Percentiles rank a stretch among this genome's conserved stretches.
phyloP scores from a whole-genome alignment of 2,797 vertebrate genomes.

The Falco novaeseelandiae region DNA sequence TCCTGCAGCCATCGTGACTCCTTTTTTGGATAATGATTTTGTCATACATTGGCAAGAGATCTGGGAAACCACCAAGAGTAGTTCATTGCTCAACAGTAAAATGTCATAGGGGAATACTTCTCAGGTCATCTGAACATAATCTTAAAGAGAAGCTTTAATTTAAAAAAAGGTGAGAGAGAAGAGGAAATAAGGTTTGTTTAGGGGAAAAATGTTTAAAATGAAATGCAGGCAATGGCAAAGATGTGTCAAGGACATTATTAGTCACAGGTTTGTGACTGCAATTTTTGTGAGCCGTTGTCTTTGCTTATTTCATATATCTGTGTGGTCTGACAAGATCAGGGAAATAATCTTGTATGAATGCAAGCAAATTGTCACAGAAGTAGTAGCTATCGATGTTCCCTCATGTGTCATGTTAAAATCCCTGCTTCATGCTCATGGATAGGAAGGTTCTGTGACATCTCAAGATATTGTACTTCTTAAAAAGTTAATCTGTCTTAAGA shows the following conservation, averaged over 20 bases:
- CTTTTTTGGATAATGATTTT: neutral
- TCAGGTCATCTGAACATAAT: neutral
- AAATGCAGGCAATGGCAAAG: neutral
- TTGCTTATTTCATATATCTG: neutral
- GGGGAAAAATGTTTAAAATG: neutral
- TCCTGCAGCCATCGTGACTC: neutral
- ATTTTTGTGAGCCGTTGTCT: neutral
- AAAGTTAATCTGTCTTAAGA: neutral
- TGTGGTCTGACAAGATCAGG: neutral
- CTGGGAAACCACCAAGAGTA: neutral
- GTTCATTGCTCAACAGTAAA: neutral
- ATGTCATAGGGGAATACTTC: neutral
- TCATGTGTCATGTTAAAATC: fast-evolving
- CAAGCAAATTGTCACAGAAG: neutral
- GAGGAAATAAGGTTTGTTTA: neutral
- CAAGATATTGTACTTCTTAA: neutral
- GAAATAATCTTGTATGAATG: neutral
- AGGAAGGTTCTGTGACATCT: neutral
- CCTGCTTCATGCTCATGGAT: neutral
- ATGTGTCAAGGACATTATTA: neutral
- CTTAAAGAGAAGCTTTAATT: conserved; percentile 1
- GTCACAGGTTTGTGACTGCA: neutral
- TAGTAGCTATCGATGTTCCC: neutral
- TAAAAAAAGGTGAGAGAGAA: neutral
- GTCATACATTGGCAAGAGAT: neutral